Conservation (phyloP, 2,113 vertebrate species). For the Alosa alosa region DNA sequence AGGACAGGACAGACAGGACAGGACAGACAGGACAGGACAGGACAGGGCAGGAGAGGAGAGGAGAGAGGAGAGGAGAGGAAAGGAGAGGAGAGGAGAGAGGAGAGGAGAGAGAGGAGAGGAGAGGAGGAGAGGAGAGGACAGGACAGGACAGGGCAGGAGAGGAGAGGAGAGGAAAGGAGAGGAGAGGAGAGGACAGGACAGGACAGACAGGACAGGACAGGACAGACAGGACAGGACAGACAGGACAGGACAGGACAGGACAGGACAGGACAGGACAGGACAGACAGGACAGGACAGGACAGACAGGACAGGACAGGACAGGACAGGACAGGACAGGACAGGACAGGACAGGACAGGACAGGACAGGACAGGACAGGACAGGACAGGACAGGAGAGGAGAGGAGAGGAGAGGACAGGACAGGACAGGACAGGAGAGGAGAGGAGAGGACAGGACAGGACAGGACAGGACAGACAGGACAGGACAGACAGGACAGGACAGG, state of each 20-base stretch:
- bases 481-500: too few relatives aligned
- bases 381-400: background rate
- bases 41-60: background rate
- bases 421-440: background rate
- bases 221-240: too few relatives aligned
- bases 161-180: background rate
- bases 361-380: background rate
- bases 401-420: background rate
- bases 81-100: background rate
- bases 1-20: too few relatives aligned
- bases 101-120: background rate
- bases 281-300: too few relatives aligned
- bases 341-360: background rate
- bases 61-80: background rate
- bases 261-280: background rate
- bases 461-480: background rate
- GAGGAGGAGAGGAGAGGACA: too few relatives aligned
- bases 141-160: background rate
- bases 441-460: background rate
- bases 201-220: constrained; percentile 9
- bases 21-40: too few relatives aligned
- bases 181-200: background rate
- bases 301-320: background rate
- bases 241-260: background rate
- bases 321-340: background rate